Percentiles rank a stretch among this genome's conserved stretches.
Evolutionary conservation across 2,888 invertebrate genomes (phyloP).

Genomic region (Drosophila melanosoma): DNA sequence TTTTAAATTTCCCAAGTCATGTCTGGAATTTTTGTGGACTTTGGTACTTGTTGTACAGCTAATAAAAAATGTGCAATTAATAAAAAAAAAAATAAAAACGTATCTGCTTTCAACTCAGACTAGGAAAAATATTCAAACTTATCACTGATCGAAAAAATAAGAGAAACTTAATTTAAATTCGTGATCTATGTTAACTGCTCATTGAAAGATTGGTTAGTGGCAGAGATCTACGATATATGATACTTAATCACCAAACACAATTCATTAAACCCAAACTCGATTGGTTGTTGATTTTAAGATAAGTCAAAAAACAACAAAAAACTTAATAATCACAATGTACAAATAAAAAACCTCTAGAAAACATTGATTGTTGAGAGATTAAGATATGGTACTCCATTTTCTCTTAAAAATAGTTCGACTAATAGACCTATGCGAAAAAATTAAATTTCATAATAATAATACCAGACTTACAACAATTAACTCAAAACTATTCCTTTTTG

Average conservation of each 20-base stretch:
- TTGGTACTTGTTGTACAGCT: background rate
- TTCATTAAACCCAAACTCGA: too few relatives aligned
- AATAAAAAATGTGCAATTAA: background rate
- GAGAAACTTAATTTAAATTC: too few relatives aligned
- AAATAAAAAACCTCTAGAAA: too few relatives aligned
- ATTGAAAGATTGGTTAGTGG: too few relatives aligned
- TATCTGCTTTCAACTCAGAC: background rate
- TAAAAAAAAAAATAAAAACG: background rate
- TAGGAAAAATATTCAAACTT: background rate
- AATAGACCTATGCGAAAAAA: background rate
- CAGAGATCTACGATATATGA: too few relatives aligned
- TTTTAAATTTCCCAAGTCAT: background rate
- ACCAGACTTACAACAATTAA: background rate
- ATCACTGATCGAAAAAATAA: background rate
- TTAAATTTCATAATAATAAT: background rate
- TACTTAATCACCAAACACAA: too few relatives aligned
- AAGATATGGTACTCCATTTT: too few relatives aligned
- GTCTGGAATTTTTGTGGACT: background rate
- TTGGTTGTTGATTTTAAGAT: too few relatives aligned
- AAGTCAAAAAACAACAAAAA: too few relatives aligned
- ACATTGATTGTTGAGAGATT: too few relatives aligned
- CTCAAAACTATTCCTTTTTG: background rate
- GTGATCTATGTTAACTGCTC: too few relatives aligned
- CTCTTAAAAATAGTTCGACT: background rate
- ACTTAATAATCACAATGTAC: too few relatives aligned